phyloP scores from a whole-genome alignment of 2,888 invertebrate genomes.

The Drosophila suboccidentalis region DNA sequence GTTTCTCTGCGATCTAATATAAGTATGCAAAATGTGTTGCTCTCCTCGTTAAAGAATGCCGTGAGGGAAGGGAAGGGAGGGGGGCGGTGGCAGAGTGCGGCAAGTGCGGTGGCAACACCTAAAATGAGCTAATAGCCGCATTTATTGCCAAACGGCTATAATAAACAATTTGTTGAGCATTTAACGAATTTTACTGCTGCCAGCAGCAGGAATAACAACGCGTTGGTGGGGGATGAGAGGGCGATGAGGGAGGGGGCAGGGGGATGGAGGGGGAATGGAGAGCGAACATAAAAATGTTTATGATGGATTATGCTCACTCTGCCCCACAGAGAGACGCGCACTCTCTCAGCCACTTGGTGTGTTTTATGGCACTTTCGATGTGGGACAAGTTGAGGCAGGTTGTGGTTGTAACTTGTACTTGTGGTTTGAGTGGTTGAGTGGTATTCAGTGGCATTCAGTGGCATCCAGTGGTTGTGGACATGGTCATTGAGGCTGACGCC shows the following conservation, averaged over 20 bases:
- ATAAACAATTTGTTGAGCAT: conserved; percentile 83
- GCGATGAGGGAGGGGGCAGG: not conserved
- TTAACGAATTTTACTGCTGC: conserved; percentile 83
- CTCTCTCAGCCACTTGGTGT: conserved; percentile 64
- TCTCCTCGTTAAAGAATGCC: not conserved
- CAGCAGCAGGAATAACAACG: conserved; percentile 62
- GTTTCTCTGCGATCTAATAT: conserved; percentile 17
- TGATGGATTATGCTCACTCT: conserved; percentile 76
- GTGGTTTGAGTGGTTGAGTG: conserved; percentile 16
- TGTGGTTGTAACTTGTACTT: conserved; percentile 48
- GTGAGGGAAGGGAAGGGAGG: no score
- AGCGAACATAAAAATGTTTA: conserved; percentile 81
- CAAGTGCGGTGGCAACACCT: conserved; percentile 78
- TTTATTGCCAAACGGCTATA: conserved; percentile 81
- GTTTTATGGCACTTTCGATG: conserved; percentile 77
- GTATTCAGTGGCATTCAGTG: not conserved
- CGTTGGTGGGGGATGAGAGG: not conserved
- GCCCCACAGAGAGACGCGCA: conserved; percentile 37
- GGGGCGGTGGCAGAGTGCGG: not conserved
- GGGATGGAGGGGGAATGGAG: conserved; percentile 41
- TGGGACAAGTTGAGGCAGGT: conserved; percentile 79
- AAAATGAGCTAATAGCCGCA: conserved; percentile 78
- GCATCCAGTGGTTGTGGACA: conserved; percentile 24
- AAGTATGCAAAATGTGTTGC: conserved; percentile 18
- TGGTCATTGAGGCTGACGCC: conserved; percentile 53